Base-by-base conservation (phyloP, 1,140 invertebrate genomes). In the Zophobas morio region DNA sequence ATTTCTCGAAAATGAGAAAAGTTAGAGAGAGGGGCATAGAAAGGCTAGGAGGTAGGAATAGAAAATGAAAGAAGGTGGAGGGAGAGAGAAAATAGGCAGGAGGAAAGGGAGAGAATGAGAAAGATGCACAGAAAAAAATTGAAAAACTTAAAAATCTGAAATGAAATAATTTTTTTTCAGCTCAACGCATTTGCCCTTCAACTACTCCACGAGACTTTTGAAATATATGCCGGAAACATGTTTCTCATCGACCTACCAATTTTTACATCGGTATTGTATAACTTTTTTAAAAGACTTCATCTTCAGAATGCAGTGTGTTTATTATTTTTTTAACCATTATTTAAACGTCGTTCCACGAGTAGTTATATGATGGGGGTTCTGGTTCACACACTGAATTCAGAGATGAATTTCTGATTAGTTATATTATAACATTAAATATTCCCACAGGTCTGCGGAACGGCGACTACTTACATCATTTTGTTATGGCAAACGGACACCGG, bases 241-340 rank as follows among this genome's bases (percentile, higher is more conserved):
- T 60, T 60, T 60, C 35, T 60, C 2, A 60, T 60, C 8, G 56
- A 39, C n/a, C 37, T 60, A 39, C 56, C 36, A 60, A 60, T 60
- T 60, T 60, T 60, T 60, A 60, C 36, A 60, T 35, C 56, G 35
- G 56, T 60, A 60, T 37, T 60, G 6, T 8, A 60, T n/a, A n/a
- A 20, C 35, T 39, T 37, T 34, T 54, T 32, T 54, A 54, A 20
- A 20, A 20, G 20, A 20, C 20, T 20, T 60, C 35, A 60, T 8
- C 6, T 36, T 1, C 37, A 33, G 4, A 2, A 37, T 60, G 6
- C 35, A 0, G 6, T 54, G 33, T 54, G n/a, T 20, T 54, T 54
- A 8, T 2, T 20, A 34, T 54, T 32, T 33, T 54, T 54, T 1
- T 20, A 20, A 20, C 20, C 20, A 20, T 20, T 20, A 20, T 20